These are phyloP conservation scores for Hirundo rustica DNA, from an alignment of 2,797 vertebrate species.

Conservation along the genomic window DNA sequence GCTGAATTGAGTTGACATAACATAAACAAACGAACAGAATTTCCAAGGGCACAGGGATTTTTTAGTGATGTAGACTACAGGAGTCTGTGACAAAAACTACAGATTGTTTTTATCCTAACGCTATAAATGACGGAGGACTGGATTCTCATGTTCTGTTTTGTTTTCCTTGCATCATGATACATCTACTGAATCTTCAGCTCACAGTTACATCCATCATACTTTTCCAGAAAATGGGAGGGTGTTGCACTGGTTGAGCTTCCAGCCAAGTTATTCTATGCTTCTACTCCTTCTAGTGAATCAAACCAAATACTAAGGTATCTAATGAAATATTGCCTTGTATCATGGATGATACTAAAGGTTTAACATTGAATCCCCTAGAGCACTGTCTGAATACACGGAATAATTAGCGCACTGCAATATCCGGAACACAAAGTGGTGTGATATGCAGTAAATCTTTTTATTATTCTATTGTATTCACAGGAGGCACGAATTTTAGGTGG, in stretches of 20 bases:
- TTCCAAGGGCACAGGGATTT: background rate
- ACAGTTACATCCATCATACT: background rate
- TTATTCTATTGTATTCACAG: background rate
- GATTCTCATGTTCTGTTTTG: background rate
- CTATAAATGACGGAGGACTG: background rate
- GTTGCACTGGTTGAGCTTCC: background rate
- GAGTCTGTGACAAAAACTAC: background rate
- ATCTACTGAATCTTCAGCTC: background rate
- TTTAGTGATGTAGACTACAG: background rate
- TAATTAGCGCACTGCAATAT: background rate
- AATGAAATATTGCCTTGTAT: background rate
- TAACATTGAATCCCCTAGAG: background rate
- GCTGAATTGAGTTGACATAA: background rate
- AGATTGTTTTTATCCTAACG: background rate
- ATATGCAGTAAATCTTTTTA: background rate
- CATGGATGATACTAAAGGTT: background rate
- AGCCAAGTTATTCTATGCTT: background rate
- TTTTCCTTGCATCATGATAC: background rate
- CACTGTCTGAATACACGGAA: background rate
- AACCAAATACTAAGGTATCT: background rate
- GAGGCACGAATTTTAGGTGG: background rate
- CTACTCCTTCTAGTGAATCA: background rate
- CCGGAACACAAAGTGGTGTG: background rate
- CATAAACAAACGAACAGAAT: background rate
- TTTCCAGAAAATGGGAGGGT: background rate